A percentile compares a stretch with the other conserved stretches of the same genome.
These are phyloP conservation scores for Eulemur macaco DNA, from an alignment of 2,113 vertebrate species.

Conservation along the genomic window DNA sequence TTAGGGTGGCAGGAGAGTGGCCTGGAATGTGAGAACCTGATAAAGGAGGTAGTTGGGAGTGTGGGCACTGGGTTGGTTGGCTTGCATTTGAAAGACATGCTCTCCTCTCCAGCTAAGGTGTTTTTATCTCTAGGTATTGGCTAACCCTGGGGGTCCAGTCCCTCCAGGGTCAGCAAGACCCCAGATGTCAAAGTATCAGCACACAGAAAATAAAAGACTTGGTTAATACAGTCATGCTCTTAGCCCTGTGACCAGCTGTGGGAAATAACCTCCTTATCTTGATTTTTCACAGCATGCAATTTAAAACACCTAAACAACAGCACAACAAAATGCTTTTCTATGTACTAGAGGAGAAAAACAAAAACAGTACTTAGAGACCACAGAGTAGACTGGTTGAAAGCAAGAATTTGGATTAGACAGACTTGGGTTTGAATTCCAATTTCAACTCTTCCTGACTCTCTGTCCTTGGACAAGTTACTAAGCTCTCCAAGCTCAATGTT, in stretches of 20 bases:
- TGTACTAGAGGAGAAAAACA: not conserved
- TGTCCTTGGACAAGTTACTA: not conserved
- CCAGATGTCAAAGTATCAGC: not conserved
- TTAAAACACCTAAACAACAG: not conserved
- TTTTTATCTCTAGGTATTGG: not conserved
- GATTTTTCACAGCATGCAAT: constrained; percentile 32
- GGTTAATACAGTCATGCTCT: not conserved
- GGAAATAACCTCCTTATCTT: not conserved
- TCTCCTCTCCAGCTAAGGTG: not conserved
- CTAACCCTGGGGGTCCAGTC: not conserved
- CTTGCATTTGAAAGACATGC: not conserved
- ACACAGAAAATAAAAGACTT: not conserved
- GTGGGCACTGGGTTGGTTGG: not conserved
- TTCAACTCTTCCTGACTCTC: not conserved
- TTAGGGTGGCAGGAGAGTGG: not conserved
- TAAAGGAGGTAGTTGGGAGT: not conserved
- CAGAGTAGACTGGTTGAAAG: not conserved
- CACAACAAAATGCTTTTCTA: not conserved
- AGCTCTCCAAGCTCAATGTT: not conserved
- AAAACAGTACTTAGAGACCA: not conserved
- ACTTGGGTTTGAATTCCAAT: not conserved
- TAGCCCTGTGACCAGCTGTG: not conserved
- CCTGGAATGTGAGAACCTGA: not conserved
- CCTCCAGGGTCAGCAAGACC: not conserved
- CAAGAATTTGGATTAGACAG: not conserved